These are phyloP conservation scores for Luehdorfia chinensis DNA, from an alignment of 1,140 invertebrate genomes.

Conservation along the genomic window DNA sequence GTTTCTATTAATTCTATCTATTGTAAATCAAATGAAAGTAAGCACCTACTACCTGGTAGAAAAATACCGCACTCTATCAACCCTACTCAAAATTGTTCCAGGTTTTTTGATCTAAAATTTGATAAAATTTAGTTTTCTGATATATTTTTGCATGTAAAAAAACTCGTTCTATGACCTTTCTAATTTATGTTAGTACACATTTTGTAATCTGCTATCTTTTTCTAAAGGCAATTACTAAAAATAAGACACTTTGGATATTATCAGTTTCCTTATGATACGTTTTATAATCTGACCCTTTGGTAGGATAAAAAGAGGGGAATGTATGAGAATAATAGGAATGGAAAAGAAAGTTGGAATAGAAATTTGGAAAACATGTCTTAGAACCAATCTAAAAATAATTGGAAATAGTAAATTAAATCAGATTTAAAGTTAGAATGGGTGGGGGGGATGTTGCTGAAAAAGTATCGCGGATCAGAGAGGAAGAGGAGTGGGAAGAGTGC, in stretches of 20 bases:
- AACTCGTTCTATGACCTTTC: slow-evolving; percentile 56
- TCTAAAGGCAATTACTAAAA: slow-evolving; percentile 72
- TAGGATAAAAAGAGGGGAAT: slow-evolving; percentile 57
- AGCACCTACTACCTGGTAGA: slow-evolving; percentile 71
- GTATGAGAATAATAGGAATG: slow-evolving; percentile 57
- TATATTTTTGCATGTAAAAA: slow-evolving; percentile 48
- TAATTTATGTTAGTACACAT: slow-evolving; percentile 64
- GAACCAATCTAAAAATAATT: no score
- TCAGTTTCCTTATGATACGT: slow-evolving; percentile 61
- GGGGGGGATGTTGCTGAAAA: slow-evolving; percentile 71
- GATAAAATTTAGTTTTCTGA: slow-evolving; percentile 49
- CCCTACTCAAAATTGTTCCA: slow-evolving; percentile 69
- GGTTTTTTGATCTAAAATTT: slow-evolving; percentile 47
- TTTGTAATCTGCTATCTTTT: slow-evolving; percentile 69
- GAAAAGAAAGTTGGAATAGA: slow-evolving; percentile 39
- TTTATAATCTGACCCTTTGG: slow-evolving; percentile 38
- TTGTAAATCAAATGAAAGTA: slow-evolving; percentile 61
- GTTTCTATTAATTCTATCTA: slow-evolving; percentile 65
- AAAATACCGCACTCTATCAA: slow-evolving; percentile 69
- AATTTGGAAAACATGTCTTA: no score
- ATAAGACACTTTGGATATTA: slow-evolving; percentile 74
- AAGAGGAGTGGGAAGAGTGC: slow-evolving; percentile 58
- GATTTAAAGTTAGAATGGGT: slow-evolving; percentile 65
- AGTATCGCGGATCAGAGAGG: slow-evolving; percentile 83
- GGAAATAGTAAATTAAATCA: no score